phyloP scores from a whole-genome alignment of 64 coral and sea anemone species.

The Platygyra sinensis region DNA sequence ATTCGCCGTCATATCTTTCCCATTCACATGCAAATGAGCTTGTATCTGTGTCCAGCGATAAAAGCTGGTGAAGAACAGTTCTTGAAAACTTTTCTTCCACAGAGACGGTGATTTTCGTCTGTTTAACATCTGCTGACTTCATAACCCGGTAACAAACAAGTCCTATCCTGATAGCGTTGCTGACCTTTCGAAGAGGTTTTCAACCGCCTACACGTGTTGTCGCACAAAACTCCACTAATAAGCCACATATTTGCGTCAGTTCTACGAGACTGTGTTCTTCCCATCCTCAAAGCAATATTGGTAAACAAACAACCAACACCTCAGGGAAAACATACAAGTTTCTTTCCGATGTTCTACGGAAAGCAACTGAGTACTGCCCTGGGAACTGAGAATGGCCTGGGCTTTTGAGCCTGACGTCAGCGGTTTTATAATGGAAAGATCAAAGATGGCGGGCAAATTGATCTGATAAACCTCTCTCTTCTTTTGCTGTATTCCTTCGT shows the following conservation, averaged over 20 bases:
- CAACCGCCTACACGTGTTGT: conserved; percentile 2
- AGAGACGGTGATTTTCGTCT: background rate
- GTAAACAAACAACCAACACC: background rate
- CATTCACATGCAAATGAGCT: conserved; percentile 30
- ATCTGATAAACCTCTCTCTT: background rate
- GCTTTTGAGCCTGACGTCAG: conserved; percentile 13
- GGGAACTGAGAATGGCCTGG: background rate
- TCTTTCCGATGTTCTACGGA: background rate
- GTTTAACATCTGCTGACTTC: background rate
- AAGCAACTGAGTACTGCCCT: background rate
- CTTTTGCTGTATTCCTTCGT: background rate
- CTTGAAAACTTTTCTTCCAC: background rate
- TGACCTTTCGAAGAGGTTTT: background rate
- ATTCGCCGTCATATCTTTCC: background rate
- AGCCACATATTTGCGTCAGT: background rate
- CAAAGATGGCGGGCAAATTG: conserved; percentile 33
- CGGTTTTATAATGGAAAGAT: background rate
- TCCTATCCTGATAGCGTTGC: no score
- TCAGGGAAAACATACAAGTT: background rate
- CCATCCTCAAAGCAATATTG: background rate
- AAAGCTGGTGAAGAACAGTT: background rate
- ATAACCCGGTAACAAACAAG: background rate
- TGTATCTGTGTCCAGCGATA: background rate
- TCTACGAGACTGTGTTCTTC: background rate
- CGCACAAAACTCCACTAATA: background rate